phyloP scores from a whole-genome alignment of 1,140 invertebrate genomes.

The Conus betulinus region DNA sequence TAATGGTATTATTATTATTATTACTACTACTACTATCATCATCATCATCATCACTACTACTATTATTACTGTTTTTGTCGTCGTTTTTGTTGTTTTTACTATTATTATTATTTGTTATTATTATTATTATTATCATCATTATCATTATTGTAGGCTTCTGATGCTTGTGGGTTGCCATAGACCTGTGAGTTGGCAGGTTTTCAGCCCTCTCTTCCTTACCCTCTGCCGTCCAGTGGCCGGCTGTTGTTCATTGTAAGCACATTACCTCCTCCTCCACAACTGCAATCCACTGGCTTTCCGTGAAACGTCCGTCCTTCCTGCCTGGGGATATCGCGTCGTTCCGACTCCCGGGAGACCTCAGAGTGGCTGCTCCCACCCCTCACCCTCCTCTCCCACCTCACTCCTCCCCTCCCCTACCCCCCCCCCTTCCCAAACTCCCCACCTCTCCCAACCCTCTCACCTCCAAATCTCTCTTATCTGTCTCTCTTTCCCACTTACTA shows the following conservation, averaged over 20 bases:
- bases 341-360: not conserved
- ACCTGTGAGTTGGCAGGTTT: too few species aligned
- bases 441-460: not conserved
- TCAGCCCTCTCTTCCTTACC: too few species aligned
- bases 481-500: not conserved
- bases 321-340: not conserved
- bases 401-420: not conserved
- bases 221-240: too few species aligned
- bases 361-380: not conserved
- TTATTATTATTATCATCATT: too few species aligned
- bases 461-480: not conserved
- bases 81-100: too few species aligned
- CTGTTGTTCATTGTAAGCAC: slow-evolving; percentile 4
- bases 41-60: too few species aligned
- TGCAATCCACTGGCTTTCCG: not conserved
- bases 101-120: too few species aligned
- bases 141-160: too few species aligned
- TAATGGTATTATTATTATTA: too few species aligned
- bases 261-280: not conserved
- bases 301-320: not conserved
- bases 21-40: too few species aligned
- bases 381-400: not conserved
- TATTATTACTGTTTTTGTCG: too few species aligned
- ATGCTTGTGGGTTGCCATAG: too few species aligned
- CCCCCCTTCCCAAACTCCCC: slow-evolving; percentile 13